Conservation (phyloP, 64 coral and sea anemone species). For the Hydrozoanthus tunicans region DNA sequence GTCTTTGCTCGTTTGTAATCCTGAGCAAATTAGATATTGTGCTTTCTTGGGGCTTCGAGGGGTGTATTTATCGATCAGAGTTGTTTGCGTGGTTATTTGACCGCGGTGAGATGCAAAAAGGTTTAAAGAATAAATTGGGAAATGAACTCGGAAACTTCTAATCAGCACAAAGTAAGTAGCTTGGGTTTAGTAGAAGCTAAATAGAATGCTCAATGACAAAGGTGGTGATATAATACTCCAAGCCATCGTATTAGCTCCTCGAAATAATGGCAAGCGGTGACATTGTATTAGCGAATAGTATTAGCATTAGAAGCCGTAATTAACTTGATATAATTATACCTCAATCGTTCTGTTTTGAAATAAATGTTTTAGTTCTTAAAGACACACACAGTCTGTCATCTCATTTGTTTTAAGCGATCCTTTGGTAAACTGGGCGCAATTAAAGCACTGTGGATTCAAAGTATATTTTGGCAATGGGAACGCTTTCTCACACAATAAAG, state of each 20-base stretch:
- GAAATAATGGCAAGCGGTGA: constrained; percentile 14
- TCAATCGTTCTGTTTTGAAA: constrained; percentile 34
- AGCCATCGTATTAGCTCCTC: constrained; percentile 8
- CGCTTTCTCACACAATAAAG: constrained; percentile 10
- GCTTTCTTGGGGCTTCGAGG: background rate
- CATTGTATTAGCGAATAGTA: constrained; percentile 28
- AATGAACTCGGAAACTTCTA: constrained; percentile 50
- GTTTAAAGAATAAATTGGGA: constrained; percentile 51
- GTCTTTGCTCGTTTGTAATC: background rate
- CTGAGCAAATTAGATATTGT: background rate
- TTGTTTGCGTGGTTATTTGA: constrained; percentile 42
- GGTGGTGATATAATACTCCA: background rate
- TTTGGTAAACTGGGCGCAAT: background rate
- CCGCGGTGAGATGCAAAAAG: constrained; percentile 15
- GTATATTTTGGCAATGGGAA: constrained; percentile 11
- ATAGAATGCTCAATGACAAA: constrained; percentile 30
- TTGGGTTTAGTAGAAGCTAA: background rate
- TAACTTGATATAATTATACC: constrained; percentile 33
- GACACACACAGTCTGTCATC: background rate
- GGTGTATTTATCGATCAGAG: constrained; percentile 21
- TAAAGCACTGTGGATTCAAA: background rate
- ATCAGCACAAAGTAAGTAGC: constrained; percentile 38
- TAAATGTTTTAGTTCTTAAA: background rate
- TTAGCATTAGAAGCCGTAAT: constrained; percentile 25
- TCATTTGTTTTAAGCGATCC: constrained; percentile 6